A percentile compares a stretch with the other conserved stretches of the same genome.
These are phyloP conservation scores for Pseudopleuronectes americanus DNA, from an alignment of 2,797 vertebrate genomes.

Conservation along the genomic window DNA sequence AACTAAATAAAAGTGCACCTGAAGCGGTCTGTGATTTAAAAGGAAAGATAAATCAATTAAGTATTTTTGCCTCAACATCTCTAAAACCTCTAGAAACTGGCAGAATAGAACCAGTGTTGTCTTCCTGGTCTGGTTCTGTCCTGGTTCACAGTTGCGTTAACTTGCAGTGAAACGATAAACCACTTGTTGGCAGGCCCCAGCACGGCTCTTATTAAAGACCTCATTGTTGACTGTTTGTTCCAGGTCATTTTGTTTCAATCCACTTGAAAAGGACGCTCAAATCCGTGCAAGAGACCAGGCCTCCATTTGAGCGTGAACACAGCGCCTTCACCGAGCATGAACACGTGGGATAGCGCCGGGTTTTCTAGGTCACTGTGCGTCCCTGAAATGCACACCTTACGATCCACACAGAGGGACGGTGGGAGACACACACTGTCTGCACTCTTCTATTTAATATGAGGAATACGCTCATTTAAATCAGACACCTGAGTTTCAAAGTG, in stretches of 20 bases:
- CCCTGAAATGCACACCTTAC: constrained; percentile 74
- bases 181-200: constrained; percentile 60
- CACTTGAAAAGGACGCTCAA: constrained; percentile 75
- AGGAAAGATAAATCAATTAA: not conserved
- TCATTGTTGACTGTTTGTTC: constrained; percentile 82
- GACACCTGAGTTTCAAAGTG: no score
- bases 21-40: not conserved
- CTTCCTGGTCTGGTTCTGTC: constrained; percentile 7
- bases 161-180: constrained; percentile 76
- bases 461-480: not conserved
- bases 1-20: not conserved
- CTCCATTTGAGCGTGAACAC: constrained; percentile 57
- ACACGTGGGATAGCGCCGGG: constrained; percentile 62
- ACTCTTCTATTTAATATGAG: constrained; percentile 33
- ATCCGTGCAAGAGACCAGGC: constrained; percentile 53
- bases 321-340: constrained; percentile 64
- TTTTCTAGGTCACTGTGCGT: constrained; percentile 75
- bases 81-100: not conserved
- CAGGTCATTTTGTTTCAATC: constrained; percentile 78
- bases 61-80: constrained; percentile 7
- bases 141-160: constrained; percentile 33
- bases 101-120: constrained; percentile 13
- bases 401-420: constrained; percentile 20
- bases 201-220: constrained; percentile 77
- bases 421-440: constrained; percentile 41